phyloP scores from a whole-genome alignment of 2,113 vertebrate genomes.

The Periophthalmodon schlosseri region DNA sequence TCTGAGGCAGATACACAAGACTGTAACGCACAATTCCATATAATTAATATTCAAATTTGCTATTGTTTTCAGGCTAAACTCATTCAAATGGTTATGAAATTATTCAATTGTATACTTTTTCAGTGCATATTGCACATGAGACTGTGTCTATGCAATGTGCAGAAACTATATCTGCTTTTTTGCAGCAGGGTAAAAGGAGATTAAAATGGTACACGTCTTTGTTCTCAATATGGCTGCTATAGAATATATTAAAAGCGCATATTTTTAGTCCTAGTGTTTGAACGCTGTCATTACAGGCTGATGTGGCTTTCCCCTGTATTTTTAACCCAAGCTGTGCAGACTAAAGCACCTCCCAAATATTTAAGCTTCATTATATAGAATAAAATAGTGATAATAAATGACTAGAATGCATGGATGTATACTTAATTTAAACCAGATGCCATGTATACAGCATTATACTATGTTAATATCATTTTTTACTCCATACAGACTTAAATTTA shows the following conservation, averaged over 20 bases:
- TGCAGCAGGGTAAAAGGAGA: background rate
- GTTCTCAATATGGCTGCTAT: slow-evolving; percentile 14
- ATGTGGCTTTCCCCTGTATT: slow-evolving; percentile 21
- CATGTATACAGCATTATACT: no score
- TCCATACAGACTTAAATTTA: background rate
- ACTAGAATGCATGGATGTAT: no score
- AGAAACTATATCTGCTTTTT: background rate
- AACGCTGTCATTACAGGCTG: slow-evolving; percentile 16
- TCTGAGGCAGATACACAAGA: no score
- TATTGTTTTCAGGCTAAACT: no score
- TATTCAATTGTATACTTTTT: no score
- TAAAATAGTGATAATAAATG: background rate
- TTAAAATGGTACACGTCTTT: background rate
- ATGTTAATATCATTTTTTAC: background rate
- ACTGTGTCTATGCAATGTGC: background rate
- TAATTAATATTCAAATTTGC: no score
- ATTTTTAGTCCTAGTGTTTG: slow-evolving; percentile 23
- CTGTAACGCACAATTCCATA: no score
- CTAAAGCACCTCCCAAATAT: background rate
- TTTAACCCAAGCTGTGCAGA: slow-evolving; percentile 22
- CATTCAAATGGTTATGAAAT: no score
- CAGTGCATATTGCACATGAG: background rate
- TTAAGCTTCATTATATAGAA: background rate
- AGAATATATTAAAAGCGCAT: slow-evolving; percentile 14
- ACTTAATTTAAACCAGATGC: background rate